These are phyloP conservation scores for Caenorhabditis sp. DNA, from an alignment of 2,888 invertebrate genomes.

Conservation along the genomic window DNA sequence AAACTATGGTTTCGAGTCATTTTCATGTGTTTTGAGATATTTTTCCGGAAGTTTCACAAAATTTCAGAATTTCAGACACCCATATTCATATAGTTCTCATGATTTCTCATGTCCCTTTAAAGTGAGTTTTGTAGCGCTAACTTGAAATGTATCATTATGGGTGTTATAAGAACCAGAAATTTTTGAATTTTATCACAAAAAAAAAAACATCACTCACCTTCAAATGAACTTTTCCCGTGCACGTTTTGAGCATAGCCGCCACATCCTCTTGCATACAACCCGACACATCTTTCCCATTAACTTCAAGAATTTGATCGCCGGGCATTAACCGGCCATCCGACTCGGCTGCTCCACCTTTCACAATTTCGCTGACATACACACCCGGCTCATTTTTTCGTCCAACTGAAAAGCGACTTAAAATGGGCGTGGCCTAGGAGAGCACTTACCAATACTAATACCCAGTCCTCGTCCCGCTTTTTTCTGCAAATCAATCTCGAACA, in stretches of 20 bases:
- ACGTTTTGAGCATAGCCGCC: conserved; percentile 83
- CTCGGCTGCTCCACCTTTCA: conserved; percentile 86
- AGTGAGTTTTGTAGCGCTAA: too few relatives aligned
- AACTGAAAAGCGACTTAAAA: conserved; percentile 74
- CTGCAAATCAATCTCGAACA: conserved; percentile 59
- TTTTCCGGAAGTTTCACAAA: too few relatives aligned
- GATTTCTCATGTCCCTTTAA: too few relatives aligned
- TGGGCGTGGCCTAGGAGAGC: too few relatives aligned
- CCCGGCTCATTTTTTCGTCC: conserved; percentile 82
- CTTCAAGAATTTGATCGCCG: conserved; percentile 86
- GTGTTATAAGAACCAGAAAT: too few relatives aligned
- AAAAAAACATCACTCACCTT: too few relatives aligned
- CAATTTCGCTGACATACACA: conserved; percentile 83
- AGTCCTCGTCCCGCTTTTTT: conserved; percentile 77
- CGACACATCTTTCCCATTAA: conserved; percentile 83
- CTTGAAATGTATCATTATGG: conserved; percentile 23
- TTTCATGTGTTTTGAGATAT: too few relatives aligned
- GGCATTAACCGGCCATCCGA: conserved; percentile 87
- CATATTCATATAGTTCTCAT: too few relatives aligned
- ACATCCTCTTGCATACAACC: conserved; percentile 81
- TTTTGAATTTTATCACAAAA: too few relatives aligned
- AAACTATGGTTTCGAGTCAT: too few relatives aligned
- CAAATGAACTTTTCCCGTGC: conserved; percentile 67
- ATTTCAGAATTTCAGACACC: too few relatives aligned
- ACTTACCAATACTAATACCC: conserved; percentile 81